Base-by-base conservation (phyloP, 1,140 invertebrate genomes). In the Pogonomyrmex barbatus region DNA sequence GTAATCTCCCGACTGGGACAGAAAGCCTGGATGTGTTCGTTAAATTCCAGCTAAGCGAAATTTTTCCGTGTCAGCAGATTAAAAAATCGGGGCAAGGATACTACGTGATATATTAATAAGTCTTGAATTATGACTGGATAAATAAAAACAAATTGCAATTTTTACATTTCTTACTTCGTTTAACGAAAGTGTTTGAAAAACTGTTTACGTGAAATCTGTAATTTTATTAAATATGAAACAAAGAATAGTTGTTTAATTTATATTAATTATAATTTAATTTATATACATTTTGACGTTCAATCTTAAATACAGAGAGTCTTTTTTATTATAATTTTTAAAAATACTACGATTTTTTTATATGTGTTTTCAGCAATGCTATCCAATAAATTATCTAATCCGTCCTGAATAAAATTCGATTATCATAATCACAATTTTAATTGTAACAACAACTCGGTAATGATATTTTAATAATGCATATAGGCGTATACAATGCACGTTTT, bases 241-340 rank as follows among this genome's bases (percentile, higher is more conserved):
- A 42, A 65, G 3, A 71, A 36, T 36, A 33, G 14, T 2, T 33
- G 1, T 52, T 42, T 42, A 24, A 56, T 56, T 73, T 73, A n/a
- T 24, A 6, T 9, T n/a, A n/a, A n/a, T n/a, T n/a, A n/a, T n/a
- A n/a, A 56, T 39, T 42, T 42, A 24, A 56, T 56, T 73, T 73
- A n/a, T 24, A 6, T 9, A 39, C 3, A 65, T 67, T 24, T 42
- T 24, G 8, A 39, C 8, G 5, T 12, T 0, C 8, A 39, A 2
- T 39, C 17, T 65, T 4, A 2, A 2, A 56, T 6, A 24, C 8
- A 33, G 14, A 62, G 42, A 45, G 30, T 62, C 33, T 33, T 62
- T 65, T 65, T 39, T n/a, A 65, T 65, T n/a, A 65, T n/a, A 65
- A 39, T n/a, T 65, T 65, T 42, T 3, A 65, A 42, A 24, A 24